Conservation (phyloP, 1,140 invertebrate genomes). For the Brachionus paranguensis region DNA sequence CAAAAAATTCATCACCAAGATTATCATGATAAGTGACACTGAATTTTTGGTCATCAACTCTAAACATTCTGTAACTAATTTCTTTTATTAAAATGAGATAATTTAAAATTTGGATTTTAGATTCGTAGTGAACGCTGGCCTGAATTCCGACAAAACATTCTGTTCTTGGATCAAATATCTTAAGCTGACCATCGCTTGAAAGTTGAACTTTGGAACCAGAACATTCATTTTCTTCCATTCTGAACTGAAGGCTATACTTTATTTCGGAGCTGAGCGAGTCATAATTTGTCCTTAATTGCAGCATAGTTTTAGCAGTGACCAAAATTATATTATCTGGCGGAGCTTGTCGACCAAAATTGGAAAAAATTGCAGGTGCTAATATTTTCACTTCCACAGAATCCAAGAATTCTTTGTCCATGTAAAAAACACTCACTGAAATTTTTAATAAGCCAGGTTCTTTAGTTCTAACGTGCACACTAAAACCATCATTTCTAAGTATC, state of each 20-base stretch:
- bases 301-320: background rate
- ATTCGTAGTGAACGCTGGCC: background rate
- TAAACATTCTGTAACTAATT: background rate
- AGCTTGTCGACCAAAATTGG: background rate
- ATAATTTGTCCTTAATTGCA: slow-evolving; percentile 14
- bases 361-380: background rate
- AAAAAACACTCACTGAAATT: background rate
- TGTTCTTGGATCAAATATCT: background rate
- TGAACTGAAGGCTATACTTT: background rate
- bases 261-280: background rate
- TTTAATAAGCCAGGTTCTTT: background rate
- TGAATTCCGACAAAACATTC: background rate
- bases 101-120: background rate
- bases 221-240: background rate
- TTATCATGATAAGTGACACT: slow-evolving; percentile 21
- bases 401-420: background rate
- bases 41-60: background rate
- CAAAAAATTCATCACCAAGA: background rate
- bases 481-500: background rate
- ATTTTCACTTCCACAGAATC: background rate
- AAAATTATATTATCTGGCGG: background rate
- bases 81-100: background rate
- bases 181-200: background rate
- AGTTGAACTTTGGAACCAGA: background rate
- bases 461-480: background rate